phyloP scores from a whole-genome alignment of 2,113 vertebrate genomes.

The Ceyx cyanopectus region DNA sequence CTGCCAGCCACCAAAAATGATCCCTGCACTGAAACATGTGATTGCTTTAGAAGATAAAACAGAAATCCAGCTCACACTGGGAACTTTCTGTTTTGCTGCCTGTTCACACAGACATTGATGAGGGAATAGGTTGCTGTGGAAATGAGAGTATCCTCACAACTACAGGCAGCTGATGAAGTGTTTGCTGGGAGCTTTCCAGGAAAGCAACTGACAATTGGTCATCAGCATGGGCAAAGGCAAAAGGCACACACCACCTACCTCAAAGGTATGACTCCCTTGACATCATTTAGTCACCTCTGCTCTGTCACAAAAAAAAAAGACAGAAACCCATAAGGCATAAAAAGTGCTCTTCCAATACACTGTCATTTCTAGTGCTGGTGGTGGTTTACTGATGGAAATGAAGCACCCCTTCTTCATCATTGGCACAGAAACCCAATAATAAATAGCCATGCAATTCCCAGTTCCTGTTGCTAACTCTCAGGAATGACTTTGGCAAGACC shows the following conservation, averaged over 20 bases:
- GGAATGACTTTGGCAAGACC: background rate
- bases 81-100: background rate
- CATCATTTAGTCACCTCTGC: background rate
- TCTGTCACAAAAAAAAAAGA: background rate
- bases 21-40: background rate
- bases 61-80: background rate
- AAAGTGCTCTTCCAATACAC: background rate
- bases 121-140: background rate
- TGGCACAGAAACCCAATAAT: background rate
- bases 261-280: background rate
- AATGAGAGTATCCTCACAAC: background rate
- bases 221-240: fast-evolving
- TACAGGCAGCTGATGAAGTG: background rate
- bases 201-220: background rate
- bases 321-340: background rate
- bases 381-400: background rate
- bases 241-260: background rate
- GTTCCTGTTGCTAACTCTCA: background rate
- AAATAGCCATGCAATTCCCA: background rate
- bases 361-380: background rate
- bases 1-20: background rate
- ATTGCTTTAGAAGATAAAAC: background rate
- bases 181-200: background rate
- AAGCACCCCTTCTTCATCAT: background rate
- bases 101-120: background rate